Evolutionary conservation across 2,888 invertebrate genomes (phyloP), one percentile per base, ranked within the genome.

Genomic region (Tricholauxania praeusta): DNA sequence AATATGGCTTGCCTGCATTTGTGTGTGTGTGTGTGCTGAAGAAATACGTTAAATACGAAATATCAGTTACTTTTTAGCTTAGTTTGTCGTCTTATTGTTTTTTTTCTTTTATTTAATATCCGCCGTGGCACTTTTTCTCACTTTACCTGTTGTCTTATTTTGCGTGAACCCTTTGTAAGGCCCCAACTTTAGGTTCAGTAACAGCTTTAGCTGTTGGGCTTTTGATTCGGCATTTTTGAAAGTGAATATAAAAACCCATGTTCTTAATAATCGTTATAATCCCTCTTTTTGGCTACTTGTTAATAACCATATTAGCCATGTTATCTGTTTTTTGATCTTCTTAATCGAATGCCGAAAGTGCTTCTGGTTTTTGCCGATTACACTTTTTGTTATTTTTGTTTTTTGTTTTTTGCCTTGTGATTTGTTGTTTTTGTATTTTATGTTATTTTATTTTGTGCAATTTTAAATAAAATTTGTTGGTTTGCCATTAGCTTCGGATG

Each of bases 341-440:
- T 81, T 85, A 81, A 84, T 82, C 82, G 85, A 85, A 84, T 80
- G 83, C 83, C 85, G 82, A 83, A 84, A 83, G 81, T 80, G 85
- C 84, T 85, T 82, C 84, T 85, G 84, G 85, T 83, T 83, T 82
- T 83, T 79, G 70, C 57, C 65, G 62, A 69, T 69, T 60, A 69
- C 32, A 69, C 62, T 69, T 48, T 63, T 64, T 7, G 49, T 64
- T 64, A 32, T 39, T 39, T 39, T 8, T 2, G 2, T 39, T 3
- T 39, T 39, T 39, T 39, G 2, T 2, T 64, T 63, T 49, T 47
- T 17, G 19, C 19, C 62, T 12, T 19, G 2, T 51, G 17, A 15
- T 15, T 60, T 60, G 22, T 39, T 49, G 49, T 14, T 64, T 8
- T 63, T 63, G 57, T n/a, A 12, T 22, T 12, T 60, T 60, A 1